These are phyloP conservation scores for Entomobrya proxima DNA, from an alignment of 2,888 invertebrate genomes.

Conservation along the genomic window DNA sequence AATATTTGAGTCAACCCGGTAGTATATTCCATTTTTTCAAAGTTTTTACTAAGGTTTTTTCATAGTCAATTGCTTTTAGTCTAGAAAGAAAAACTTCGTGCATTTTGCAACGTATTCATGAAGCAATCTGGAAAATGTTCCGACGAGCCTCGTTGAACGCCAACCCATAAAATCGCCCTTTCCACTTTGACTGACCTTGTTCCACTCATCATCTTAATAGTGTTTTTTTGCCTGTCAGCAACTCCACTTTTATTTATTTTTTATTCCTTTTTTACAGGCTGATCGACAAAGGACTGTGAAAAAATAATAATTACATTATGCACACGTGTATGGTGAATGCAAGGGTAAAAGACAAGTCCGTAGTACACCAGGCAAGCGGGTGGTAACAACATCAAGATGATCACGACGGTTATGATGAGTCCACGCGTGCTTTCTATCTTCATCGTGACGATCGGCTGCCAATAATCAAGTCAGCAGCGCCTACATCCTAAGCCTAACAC, in stretches of 20 bases:
- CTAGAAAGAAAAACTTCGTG: too few relatives aligned
- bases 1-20: too few relatives aligned
- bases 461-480: not conserved
- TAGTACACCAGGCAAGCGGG: not conserved
- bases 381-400: not conserved
- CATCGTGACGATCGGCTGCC: not conserved
- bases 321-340: not conserved
- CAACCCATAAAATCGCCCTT: too few relatives aligned
- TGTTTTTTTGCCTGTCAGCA: not conserved
- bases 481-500: too few relatives aligned
- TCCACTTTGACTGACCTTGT: too few relatives aligned
- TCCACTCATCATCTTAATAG: not conserved
- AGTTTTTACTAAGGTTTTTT: too few relatives aligned
- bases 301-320: not conserved
- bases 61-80: too few relatives aligned
- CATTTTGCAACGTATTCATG: too few relatives aligned
- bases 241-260: not conserved
- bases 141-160: too few relatives aligned
- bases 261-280: not conserved
- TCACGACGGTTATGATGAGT: not conserved
- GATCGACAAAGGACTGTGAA: not conserved
- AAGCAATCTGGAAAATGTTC: too few relatives aligned
- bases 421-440: not conserved
- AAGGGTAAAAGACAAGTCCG: not conserved
- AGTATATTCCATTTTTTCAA: too few relatives aligned